Percentiles rank a stretch among this genome's conserved stretches.
Conservation (phyloP, 2,888 invertebrate genomes). For the Drosophila picticornis region DNA sequence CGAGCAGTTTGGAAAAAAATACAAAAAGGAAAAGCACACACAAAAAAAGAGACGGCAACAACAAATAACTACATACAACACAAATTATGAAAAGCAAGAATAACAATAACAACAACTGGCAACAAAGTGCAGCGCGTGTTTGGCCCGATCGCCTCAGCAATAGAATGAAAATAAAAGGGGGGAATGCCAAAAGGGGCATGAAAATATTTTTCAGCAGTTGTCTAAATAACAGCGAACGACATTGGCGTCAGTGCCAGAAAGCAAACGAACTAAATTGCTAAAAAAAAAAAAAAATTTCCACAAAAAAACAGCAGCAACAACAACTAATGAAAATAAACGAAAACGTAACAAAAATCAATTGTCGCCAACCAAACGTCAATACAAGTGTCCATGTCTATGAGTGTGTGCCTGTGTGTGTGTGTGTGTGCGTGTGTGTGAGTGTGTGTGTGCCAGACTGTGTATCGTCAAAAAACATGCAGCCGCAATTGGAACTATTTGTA, state of each 20-base stretch:
- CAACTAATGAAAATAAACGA: conserved; percentile 77
- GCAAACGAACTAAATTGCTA: conserved; percentile 82
- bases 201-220: conserved; percentile 78
- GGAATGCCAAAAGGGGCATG: conserved; percentile 36
- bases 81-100: conserved; percentile 55
- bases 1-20: conserved; percentile 56
- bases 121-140: conserved; percentile 74
- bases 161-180: conserved; percentile 16
- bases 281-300: conserved; percentile 60
- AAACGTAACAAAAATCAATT: conserved; percentile 81
- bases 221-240: conserved; percentile 73
- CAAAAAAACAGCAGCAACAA: conserved; percentile 53
- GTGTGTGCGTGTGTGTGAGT: conserved; percentile 10
- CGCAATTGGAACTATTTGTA: conserved; percentile 76
- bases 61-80: conserved; percentile 31
- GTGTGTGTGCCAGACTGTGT: conserved; percentile 41
- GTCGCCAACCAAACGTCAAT: conserved; percentile 81
- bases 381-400: conserved; percentile 62
- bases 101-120: conserved; percentile 22
- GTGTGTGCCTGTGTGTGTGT: conserved; percentile 8
- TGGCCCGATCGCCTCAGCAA: conserved; percentile 58
- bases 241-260: conserved; percentile 65
- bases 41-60: conserved; percentile 20
- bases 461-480: conserved; percentile 75
- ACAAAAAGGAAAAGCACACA: conserved; percentile 28